Evolutionary conservation across 92 coral and sea anemone genomes (phyloP).

Genomic region (Chrysogorgia sp.): DNA sequence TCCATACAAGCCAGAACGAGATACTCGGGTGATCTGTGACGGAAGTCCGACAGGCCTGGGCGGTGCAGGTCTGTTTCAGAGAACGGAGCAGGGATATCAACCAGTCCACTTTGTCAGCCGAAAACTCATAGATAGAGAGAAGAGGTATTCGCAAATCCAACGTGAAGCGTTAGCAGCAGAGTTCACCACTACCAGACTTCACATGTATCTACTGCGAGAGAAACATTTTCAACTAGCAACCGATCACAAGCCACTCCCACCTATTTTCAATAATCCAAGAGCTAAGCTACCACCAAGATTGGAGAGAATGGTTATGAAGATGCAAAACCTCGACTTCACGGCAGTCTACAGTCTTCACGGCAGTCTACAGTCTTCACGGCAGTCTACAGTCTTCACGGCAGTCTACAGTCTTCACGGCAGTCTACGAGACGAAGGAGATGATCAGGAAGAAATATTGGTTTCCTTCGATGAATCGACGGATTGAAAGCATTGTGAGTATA

Average conservation of each 20-base stretch:
- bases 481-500: background rate
- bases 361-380: no score
- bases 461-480: background rate
- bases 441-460: background rate
- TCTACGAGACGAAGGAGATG: background rate
- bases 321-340: conserved; percentile 66
- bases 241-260: conserved; percentile 67
- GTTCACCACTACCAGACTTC: conserved; percentile 60
- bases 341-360: conserved; percentile 48
- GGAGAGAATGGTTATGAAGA: conserved; percentile 70
- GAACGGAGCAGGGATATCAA: conserved; percentile 54
- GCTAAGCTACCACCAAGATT: conserved; percentile 72
- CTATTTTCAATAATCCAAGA: conserved; percentile 67
- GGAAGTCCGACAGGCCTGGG: conserved; percentile 66
- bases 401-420: no score
- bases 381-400: no score
- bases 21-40: conserved; percentile 64
- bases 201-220: conserved; percentile 63
- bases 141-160: conserved; percentile 62
- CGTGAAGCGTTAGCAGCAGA: conserved; percentile 63
- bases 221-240: conserved; percentile 68
- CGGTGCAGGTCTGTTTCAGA: conserved; percentile 61
- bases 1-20: conserved; percentile 52
- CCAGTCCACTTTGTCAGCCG: conserved; percentile 64
- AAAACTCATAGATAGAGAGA: conserved; percentile 55